Base-by-base conservation (phyloP, 2,113 vertebrate genomes). In the Corydoras maculifer region DNA sequence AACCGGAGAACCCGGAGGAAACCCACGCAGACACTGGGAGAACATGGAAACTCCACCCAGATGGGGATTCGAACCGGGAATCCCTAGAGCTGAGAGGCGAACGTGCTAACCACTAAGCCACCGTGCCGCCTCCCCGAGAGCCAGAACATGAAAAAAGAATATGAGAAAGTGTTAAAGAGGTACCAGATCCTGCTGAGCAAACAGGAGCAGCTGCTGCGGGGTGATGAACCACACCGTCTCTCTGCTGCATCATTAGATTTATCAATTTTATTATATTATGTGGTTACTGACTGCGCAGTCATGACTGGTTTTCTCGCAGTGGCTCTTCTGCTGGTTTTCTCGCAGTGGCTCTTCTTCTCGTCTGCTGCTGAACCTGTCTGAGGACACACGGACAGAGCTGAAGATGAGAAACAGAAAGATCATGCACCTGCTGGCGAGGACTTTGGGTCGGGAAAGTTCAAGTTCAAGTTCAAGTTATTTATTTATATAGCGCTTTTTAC, bases 391-490 rank as follows among this genome's bases (percentile, higher is more conserved):
- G 64, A 97, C 90, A 1, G 95, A 97, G 76, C 84, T 96, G 82
- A 98, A 98, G 88, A 98, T 98, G 93, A 90, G 92, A 70, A 98
- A 97, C 82, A 98, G 95, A 79, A 97, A 95, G 77, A 94, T 97
- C 32, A 94, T 97, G 25, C 92, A 92, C 65, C 92, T 94, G 90
- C 80, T 98, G 79, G 94, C 98, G 81, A 95, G 94, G 83, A 89
- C 93, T 0, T 82, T 95, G 73, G 92, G 95, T 30, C 84, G 94
- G 8, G 91, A 96, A n/a, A n/a, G n/a, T n/a, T n/a, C n/a, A n/a
- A n/a, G n/a, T n/a, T n/a, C n/a, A n/a, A n/a, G n/a, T n/a, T n/a
- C n/a, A n/a, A n/a, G n/a, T n/a, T n/a, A n/a, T n/a, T n/a, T n/a
- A n/a, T n/a, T n/a, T n/a, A n/a, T n/a, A n/a, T n/a, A n/a, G n/a